A percentile compares a stretch with the other conserved stretches of the same genome.
Evolutionary conservation across 2,888 invertebrate species (phyloP).

Genomic region (Urechis unicinctus): DNA sequence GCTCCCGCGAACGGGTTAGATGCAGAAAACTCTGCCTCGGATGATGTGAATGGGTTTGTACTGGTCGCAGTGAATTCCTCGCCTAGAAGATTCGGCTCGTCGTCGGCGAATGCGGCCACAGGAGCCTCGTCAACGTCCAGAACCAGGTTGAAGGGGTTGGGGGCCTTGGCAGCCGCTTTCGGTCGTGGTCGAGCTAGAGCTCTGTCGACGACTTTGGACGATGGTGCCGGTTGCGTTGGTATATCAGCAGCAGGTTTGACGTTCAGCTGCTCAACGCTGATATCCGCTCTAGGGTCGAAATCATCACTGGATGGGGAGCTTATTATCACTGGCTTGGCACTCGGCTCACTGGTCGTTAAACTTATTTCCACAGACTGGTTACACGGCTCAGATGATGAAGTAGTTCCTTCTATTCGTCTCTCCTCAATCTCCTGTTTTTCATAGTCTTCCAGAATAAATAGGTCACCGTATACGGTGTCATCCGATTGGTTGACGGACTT

Average conservation of each 20-base stretch:
- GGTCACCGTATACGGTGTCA: neutral
- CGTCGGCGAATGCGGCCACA: neutral
- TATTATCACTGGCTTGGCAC: neutral
- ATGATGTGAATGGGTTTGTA: constrained; percentile 7
- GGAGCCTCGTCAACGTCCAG: constrained; percentile 1
- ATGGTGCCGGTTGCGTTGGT: neutral
- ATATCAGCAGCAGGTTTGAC: constrained; percentile 1
- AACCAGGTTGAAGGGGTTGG: constrained; percentile 17
- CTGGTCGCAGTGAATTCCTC: neutral
- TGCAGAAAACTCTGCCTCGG: constrained; percentile 2
- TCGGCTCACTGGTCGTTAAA: neutral
- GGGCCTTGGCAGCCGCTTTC: constrained; percentile 3
- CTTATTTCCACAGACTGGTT: neutral
- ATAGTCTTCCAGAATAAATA: neutral
- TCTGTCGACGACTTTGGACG: neutral
- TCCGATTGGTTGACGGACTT: neutral
- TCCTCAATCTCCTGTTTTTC: neutral
- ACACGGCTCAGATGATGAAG: neutral
- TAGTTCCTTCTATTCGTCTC: neutral
- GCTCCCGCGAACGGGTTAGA: constrained; percentile 10
- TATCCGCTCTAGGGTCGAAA: constrained; percentile 20
- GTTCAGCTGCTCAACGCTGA: neutral
- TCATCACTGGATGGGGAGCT: constrained; percentile 10
- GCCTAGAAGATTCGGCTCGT: constrained; percentile 4
- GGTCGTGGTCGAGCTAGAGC: neutral